These are phyloP conservation scores for Cremastobaeus sp. DNA, from an alignment of 2,888 invertebrate genomes.

Conservation along the genomic window DNA sequence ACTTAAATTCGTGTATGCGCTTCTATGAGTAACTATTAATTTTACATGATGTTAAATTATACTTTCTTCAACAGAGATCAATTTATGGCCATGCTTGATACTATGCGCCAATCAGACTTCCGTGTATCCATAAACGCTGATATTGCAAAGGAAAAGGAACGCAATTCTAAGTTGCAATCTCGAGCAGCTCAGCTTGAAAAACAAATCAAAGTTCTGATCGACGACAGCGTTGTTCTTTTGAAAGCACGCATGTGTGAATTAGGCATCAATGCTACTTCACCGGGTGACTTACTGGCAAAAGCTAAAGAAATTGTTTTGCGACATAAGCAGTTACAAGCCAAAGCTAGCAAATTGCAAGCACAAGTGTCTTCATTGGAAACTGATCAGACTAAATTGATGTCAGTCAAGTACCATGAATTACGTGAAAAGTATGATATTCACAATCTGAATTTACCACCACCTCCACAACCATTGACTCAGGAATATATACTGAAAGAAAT, in stretches of 20 bases:
- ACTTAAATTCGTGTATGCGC: neutral
- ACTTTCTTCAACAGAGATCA: constrained; percentile 82
- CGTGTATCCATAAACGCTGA: constrained; percentile 85
- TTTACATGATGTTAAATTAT: neutral
- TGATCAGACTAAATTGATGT: constrained; percentile 86
- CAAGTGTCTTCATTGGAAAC: constrained; percentile 87
- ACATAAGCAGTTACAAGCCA: constrained; percentile 94
- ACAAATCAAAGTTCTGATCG: constrained; percentile 93
- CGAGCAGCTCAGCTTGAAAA: constrained; percentile 94
- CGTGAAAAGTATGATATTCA: constrained; percentile 84
- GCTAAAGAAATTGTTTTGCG: constrained; percentile 95
- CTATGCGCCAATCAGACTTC: constrained; percentile 90
- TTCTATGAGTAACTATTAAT: too few species aligned
- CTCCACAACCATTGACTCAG: constrained; percentile 83
- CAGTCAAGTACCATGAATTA: constrained; percentile 87
- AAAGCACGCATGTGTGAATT: constrained; percentile 95
- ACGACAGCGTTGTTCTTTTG: constrained; percentile 92
- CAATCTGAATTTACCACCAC: constrained; percentile 82
- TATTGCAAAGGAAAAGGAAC: constrained; percentile 90
- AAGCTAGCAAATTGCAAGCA: constrained; percentile 90
- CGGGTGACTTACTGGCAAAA: constrained; percentile 90
- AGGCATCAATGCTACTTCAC: constrained; percentile 91
- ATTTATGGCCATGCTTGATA: constrained; percentile 89
- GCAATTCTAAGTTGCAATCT: constrained; percentile 88
- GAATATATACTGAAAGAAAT: constrained; percentile 92